Base-by-base conservation (phyloP, 2,797 vertebrate genomes). In the Hapalemur alaotrensis region DNA sequence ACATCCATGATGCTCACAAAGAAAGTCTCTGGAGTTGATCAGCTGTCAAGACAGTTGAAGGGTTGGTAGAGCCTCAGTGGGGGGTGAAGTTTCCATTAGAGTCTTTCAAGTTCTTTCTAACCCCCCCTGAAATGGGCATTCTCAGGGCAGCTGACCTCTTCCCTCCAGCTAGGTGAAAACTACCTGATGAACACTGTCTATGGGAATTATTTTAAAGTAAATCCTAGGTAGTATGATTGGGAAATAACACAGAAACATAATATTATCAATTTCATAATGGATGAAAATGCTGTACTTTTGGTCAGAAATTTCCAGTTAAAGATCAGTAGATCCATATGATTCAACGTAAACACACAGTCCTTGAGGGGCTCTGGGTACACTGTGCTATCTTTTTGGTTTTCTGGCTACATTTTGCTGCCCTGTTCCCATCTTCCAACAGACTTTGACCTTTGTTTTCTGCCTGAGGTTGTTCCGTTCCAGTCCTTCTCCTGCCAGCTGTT, bases 1-100 rank as follows among this genome's bases (percentile, higher is more conserved):
- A 73, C 17, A 78, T 87, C 52, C 10, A 30, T 67, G 89, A 46
- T 76, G n/a, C 75, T 88, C 88, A 95, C 79, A 75, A 93, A 95
- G 84, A 69, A 92, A 95, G 52, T 54, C 67, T 93, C 93, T 91
- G n/a, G 48, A 57, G 57, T 70, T 67, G 70, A 76, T 83, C 18
- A 7, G 28, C 89, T 92, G 41, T 83, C 48, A 76, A 94, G 93
- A 59, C 7, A 83, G 82, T 80, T 86, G 67, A 63, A 83, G 30
- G 28, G 41, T 85, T 92, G 54, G 7, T 20, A n/a, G 79, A 90
- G 59, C 30, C 35, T 95, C 17, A 1, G n/a, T 28, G 54, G 82
- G 67, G 54, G 75, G 17, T 12, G 10, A 79, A 38, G 17, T 48
- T 82, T 96, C 76, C 54, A 30, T 92, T 32, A 75, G 13, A 18